These are phyloP conservation scores for Eubucco bourcierii DNA, from an alignment of 2,113 vertebrate genomes.

Conservation along the genomic window DNA sequence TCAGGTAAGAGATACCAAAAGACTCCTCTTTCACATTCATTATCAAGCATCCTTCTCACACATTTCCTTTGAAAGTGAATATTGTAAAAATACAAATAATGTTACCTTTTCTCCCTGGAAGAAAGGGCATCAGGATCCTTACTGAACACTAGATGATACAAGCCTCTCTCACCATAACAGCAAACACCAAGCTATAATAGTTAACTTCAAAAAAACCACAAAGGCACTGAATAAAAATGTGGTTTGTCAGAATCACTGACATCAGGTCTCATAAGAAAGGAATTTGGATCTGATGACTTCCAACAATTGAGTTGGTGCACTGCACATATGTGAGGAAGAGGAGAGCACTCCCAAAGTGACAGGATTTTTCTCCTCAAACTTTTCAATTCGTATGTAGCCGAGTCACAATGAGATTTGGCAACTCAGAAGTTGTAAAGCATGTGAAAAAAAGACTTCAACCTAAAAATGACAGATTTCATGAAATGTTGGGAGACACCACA, in stretches of 20 bases:
- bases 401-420: neutral
- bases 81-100: neutral
- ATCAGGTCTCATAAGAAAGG: neutral
- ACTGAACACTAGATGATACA: neutral
- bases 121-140: neutral
- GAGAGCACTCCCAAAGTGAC: neutral
- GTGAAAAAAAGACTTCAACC: neutral
- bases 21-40: neutral
- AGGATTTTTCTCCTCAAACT: neutral
- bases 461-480: accelerated
- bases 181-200: neutral
- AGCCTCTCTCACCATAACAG: neutral
- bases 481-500: neutral
- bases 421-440: neutral
- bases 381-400: neutral
- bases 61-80: neutral
- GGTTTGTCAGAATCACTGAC: neutral
- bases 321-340: neutral
- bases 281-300: neutral
- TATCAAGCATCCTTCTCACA: neutral
- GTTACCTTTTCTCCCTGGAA: neutral
- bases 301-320: neutral
- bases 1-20: neutral
- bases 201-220: neutral
- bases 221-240: neutral